A percentile compares a stretch with the other conserved stretches of the same genome.
Evolutionary conservation across 92 coral and sea anemone genomes (phyloP).

Genomic region (Siderastrea siderea): DNA sequence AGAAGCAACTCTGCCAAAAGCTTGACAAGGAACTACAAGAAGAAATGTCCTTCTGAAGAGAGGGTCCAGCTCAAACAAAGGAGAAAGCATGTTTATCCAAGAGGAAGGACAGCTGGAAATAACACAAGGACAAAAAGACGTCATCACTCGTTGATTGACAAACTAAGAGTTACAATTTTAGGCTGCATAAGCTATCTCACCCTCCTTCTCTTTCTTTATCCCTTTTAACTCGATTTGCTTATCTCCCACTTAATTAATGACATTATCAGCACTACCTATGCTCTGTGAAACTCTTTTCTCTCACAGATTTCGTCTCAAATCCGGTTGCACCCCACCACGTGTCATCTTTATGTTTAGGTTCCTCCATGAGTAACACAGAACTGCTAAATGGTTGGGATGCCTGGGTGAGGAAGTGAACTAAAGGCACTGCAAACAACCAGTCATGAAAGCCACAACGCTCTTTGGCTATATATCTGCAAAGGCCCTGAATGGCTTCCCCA

Average conservation of each 20-base stretch:
- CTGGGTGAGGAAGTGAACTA: slow-evolving; percentile 78
- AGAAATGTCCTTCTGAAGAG: slow-evolving; percentile 84
- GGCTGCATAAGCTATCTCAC: too few species aligned
- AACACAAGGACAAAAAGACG: too few species aligned
- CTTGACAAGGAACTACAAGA: slow-evolving; percentile 51
- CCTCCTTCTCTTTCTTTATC: too few species aligned
- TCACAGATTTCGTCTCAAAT: slow-evolving; percentile 39
- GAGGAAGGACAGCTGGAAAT: slow-evolving; percentile 49
- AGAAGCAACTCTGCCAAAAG: slow-evolving; percentile 50
- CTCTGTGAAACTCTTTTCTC: slow-evolving; percentile 18
- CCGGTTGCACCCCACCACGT: slow-evolving; percentile 81
- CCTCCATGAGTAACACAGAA: slow-evolving; percentile 44
- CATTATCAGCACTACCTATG: too few species aligned
- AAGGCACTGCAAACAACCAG: slow-evolving; percentile 85
- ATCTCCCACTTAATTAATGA: too few species aligned
- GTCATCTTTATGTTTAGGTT: slow-evolving; percentile 34
- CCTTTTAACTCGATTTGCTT: too few species aligned
- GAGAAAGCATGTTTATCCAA: slow-evolving; percentile 2
- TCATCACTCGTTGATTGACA: too few species aligned
- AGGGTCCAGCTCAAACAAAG: slow-evolving; percentile 82
- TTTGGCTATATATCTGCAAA: slow-evolving; percentile 54
- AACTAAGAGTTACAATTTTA: too few species aligned
- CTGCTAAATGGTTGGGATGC: slow-evolving; percentile 67
- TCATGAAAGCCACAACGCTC: slow-evolving; percentile 30
- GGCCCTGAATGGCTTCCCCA: slow-evolving; percentile 53